Percentiles rank a stretch among this genome's conserved stretches.
phyloP scores from a whole-genome alignment of 2,113 vertebrate genomes.

The Fregata magnificens region DNA sequence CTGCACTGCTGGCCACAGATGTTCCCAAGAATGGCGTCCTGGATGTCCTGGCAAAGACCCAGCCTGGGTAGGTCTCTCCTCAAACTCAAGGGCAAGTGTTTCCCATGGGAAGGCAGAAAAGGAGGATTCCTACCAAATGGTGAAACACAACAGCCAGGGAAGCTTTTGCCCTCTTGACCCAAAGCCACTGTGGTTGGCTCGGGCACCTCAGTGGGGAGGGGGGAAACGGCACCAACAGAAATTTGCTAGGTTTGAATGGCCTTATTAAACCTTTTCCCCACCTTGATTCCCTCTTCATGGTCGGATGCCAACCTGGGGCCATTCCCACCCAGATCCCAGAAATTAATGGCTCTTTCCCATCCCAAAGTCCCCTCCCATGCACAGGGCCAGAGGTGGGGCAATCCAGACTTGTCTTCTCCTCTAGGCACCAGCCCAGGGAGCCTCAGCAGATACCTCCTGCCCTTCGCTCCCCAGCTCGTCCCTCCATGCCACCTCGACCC shows the following conservation, averaged over 20 bases:
- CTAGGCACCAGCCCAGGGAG: background rate
- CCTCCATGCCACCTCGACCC: rapidly evolving
- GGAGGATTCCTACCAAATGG: background rate
- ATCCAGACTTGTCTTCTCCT: background rate
- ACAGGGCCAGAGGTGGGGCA: background rate
- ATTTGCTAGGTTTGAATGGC: background rate
- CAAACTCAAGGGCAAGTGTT: background rate
- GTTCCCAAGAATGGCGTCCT: rapidly evolving
- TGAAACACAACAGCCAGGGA: background rate
- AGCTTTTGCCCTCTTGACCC: background rate
- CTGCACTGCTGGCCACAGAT: background rate
- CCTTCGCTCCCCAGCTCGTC: background rate
- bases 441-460: background rate
- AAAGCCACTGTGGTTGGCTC: background rate
- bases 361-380: background rate
- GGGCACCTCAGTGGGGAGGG: background rate
- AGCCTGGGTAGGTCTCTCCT: background rate
- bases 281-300: background rate
- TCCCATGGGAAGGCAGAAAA: background rate
- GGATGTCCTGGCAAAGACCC: background rate
- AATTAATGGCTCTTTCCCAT: background rate
- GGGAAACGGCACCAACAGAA: rapidly evolving
- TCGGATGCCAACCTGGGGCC: background rate
- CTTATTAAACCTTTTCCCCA: background rate
- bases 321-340: background rate